Percentiles rank a stretch among this genome's conserved stretches.
Evolutionary conservation across 1,140 invertebrate genomes (phyloP).

Genomic region (Lasioglossum albipes): DNA sequence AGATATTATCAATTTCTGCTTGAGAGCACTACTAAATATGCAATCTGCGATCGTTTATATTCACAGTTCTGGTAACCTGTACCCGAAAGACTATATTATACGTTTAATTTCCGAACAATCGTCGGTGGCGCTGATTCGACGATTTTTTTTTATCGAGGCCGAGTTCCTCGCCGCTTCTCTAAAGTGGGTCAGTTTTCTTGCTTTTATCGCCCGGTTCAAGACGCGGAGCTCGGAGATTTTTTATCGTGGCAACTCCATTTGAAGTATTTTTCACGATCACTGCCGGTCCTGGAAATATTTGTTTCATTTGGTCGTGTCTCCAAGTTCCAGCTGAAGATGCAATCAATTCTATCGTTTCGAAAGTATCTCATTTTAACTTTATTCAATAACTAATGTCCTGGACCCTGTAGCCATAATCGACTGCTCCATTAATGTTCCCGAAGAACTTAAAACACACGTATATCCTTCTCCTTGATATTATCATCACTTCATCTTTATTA

Average conservation of each 20-base stretch:
- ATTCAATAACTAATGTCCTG: not conserved
- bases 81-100: conserved; percentile 22
- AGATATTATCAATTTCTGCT: not conserved
- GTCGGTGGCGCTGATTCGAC: conserved; percentile 21
- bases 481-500: too few relatives aligned
- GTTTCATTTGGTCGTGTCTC: conserved; percentile 1
- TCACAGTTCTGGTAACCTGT: not conserved
- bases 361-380: not conserved
- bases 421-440: not conserved
- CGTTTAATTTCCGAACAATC: conserved; percentile 41
- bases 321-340: not conserved
- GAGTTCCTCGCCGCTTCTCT: conserved; percentile 14
- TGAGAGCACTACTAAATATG: not conserved
- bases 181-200: conserved; percentile 35
- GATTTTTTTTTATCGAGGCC: conserved; percentile 30
- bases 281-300: conserved; percentile 12
- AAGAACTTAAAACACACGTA: not conserved
- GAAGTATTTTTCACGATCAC: conserved; percentile 8
- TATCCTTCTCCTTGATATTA: too few relatives aligned
- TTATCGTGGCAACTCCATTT: conserved; percentile 2
- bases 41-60: conserved; percentile 3
- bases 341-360: not conserved
- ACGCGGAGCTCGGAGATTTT: conserved; percentile 18
- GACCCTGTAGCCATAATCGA: not conserved
- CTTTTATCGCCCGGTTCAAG: not conserved